Base-by-base conservation (phyloP, 2,888 invertebrate species). In the Parelbella ahira region DNA sequence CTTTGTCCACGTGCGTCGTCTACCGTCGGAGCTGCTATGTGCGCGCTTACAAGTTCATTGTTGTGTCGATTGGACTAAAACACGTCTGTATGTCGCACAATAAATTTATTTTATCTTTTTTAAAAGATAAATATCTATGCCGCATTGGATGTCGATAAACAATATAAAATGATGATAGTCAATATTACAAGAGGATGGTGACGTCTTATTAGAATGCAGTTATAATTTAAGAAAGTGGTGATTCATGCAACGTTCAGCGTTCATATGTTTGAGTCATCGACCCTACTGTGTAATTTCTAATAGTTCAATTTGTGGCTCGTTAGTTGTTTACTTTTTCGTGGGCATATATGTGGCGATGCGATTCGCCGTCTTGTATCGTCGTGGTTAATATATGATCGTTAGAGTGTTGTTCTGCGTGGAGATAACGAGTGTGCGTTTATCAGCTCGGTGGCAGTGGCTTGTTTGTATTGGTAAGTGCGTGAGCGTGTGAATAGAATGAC, bases 401-500 rank as follows among this genome's bases (percentile, higher is more conserved):
- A 33, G 43, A 29, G 44, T 33, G 53, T 44, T 45, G 45, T 49
- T 47, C 43, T 45, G 46, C 49, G 44, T 44, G 32, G 41, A 46
- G 45, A 45, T 41, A 48, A 34, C 38, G 48, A 43, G 45, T 49
- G 37, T 52, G 51, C 55, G 54, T 60, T 60, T 59, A 58, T 61
- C 59, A 52, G 55, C 45, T 49, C 45, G 47, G 47, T 50, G 53
- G 48, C 60, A 61, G 63, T 59, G 63, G 64, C 62, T 72, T 76
- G 79, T 80, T 82, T 79, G 80, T 80, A 72, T 76, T 74, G 68
- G 73, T 75, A 70, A 67, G 74, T 81, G 79, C 74, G 83, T 78
- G 73, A 74, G 72, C 74, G 79, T 80, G 77, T 58, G 72, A 69
- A 67, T 65, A 70, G 69, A 65, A 69, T 83, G 80, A 83, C 81